Evolutionary conservation across 2,888 invertebrate species (phyloP), one percentile per base, ranked within the genome.

Genomic region (Scrobipalpa atriplicella): DNA sequence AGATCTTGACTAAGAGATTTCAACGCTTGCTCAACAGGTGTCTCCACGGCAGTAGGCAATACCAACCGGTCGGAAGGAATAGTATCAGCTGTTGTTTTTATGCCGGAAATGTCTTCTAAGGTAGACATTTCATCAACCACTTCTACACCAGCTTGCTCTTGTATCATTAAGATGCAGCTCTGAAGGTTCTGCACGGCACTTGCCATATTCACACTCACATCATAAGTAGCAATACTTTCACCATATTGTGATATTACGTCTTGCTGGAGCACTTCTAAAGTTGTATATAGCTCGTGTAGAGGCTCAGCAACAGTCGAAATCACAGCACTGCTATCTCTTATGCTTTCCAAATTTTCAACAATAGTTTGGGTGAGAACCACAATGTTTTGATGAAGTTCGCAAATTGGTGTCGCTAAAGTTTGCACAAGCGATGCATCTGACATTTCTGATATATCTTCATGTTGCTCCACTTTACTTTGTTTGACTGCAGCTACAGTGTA

Each of bases 81-180:
- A n/a, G 89, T 83, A 39, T 94, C 93, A 3, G 93, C 93, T 47
- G 88, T 86, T 0, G 94, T 94, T 82, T 94, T 93, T 18, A 95
- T 86, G 3, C 90, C 93, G 0, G 95, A 94, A 70, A 94, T 84
- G 73, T 94, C 94, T 71, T 93, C 93, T 64, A 94, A 87, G 8
- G 94, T 93, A 5, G 94, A 94, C 75, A 94, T 84, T 54, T 94
- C 94, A 41, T 89, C 90, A 6, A 83, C 77, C 9, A 82, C 87
- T 77, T 95, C 94, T 47, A 94, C 68, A 68, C 87, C 79, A 70
- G 76, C 76, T 72, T 93, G 90, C 74, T 94, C 91, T 68, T 91
- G 85, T 71, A 94, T 86, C 70, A 92, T 79, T 9, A 93, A 74
- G 61, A 94, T 87, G 73, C 92, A 92, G 70, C 85, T 90, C 72